Conservation (phyloP, 2,113 vertebrate species). For the Xiphophorus hellerii region DNA sequence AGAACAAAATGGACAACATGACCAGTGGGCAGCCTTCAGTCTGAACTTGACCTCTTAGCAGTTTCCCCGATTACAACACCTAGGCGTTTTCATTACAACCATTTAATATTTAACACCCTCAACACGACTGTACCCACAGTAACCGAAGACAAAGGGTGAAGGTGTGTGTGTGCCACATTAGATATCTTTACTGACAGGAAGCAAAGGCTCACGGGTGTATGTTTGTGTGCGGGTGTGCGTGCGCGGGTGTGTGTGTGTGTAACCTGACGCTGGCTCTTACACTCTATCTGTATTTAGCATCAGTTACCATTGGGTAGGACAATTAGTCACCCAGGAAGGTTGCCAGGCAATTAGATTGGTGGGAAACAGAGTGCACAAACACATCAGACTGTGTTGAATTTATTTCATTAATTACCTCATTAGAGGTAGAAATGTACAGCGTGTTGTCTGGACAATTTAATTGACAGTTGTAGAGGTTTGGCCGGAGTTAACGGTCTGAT, state of each 20-base stretch:
- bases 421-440: not conserved
- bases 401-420: slow-evolving; percentile 25
- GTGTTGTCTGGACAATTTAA: not conserved
- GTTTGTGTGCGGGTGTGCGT: slow-evolving; percentile 23
- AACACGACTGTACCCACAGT: slow-evolving; percentile 53
- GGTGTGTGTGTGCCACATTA: slow-evolving; percentile 51
- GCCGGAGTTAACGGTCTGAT: not conserved
- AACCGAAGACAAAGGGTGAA: slow-evolving; percentile 53
- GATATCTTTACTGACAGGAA: slow-evolving; percentile 72
- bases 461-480: not conserved
- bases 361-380: slow-evolving; percentile 35
- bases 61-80: slow-evolving; percentile 61
- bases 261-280: slow-evolving; percentile 59
- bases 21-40: slow-evolving; percentile 26
- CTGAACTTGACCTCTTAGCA: slow-evolving; percentile 59
- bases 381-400: slow-evolving; percentile 3
- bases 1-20: not conserved
- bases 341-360: slow-evolving; percentile 41
- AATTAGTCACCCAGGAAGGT: slow-evolving; percentile 54
- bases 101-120: slow-evolving; percentile 70
- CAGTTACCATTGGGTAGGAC: slow-evolving; percentile 57
- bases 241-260: slow-evolving; percentile 25
- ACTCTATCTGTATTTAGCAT: slow-evolving; percentile 69
- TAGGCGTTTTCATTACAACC: slow-evolving; percentile 61
- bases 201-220: not conserved